A percentile compares a stretch with the other conserved stretches of the same genome.
Evolutionary conservation across 2,888 invertebrate genomes (phyloP).

Genomic region (Caenorhabditis wallacei): DNA sequence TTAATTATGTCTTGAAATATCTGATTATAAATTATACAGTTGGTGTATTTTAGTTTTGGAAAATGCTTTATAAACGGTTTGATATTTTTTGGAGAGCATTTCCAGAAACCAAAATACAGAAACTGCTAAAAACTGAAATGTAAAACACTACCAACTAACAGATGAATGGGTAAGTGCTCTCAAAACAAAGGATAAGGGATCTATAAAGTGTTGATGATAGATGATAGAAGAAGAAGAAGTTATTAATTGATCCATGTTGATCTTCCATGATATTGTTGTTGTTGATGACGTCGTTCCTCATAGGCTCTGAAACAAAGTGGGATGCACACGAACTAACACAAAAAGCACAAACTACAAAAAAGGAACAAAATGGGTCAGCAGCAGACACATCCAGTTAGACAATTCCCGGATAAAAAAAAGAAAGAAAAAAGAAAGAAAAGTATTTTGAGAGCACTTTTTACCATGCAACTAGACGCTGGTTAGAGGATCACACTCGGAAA

Average conservation of each 20-base stretch:
- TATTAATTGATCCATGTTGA: constrained; percentile 59
- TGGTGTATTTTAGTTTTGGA: neutral
- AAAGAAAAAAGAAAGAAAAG: constrained; percentile 6
- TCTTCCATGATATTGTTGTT: constrained; percentile 40
- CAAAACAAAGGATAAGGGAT: constrained; percentile 53
- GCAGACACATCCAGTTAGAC: constrained; percentile 46
- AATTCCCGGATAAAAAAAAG: neutral
- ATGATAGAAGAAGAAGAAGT: neutral
- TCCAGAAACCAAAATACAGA: neutral
- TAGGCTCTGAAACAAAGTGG: constrained; percentile 41
- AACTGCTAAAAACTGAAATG: neutral
- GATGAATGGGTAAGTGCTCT: constrained; percentile 57
- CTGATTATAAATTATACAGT: neutral
- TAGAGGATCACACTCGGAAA: constrained; percentile 26
- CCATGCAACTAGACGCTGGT: constrained; percentile 49
- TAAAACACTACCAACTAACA: constrained; percentile 59
- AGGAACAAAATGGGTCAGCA: constrained; percentile 17
- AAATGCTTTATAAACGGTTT: neutral
- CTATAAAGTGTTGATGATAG: constrained; percentile 4
- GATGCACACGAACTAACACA: constrained; percentile 38
- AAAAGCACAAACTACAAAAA: constrained; percentile 32
- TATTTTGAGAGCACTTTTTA: constrained; percentile 54
- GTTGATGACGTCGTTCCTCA: constrained; percentile 25
- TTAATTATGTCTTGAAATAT: neutral
- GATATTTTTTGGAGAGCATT: neutral